phyloP scores from a whole-genome alignment of 2,888 invertebrate genomes.

The Drosophila emarginata region DNA sequence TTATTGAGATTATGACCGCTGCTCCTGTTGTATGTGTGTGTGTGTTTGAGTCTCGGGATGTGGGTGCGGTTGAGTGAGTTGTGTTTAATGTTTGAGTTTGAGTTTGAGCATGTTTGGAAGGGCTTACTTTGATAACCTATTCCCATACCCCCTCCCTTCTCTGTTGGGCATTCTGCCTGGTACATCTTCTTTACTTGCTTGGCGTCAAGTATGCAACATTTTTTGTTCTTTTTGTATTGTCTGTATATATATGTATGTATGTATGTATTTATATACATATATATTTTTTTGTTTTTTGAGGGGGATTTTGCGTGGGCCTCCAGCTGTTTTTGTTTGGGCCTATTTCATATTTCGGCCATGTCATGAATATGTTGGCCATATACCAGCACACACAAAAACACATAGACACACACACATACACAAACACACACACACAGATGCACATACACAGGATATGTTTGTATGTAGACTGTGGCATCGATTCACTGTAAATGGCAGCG shows the following conservation, averaged over 20 bases:
- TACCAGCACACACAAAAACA: conserved; percentile 27
- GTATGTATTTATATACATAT: conserved; percentile 22
- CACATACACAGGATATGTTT: conserved; percentile 10
- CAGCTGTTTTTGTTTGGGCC: conserved; percentile 45
- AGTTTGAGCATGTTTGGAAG: conserved; percentile 21
- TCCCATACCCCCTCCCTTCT: background rate
- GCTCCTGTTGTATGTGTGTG: conserved; percentile 14
- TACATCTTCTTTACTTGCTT: conserved; percentile 19
- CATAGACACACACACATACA: conserved; percentile 23
- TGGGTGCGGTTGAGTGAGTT: conserved; percentile 71
- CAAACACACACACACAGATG: conserved; percentile 6
- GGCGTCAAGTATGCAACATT: conserved; percentile 3
- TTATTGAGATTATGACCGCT: conserved; percentile 13
- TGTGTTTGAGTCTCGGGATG: conserved; percentile 27
- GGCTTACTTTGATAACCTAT: conserved; percentile 11
- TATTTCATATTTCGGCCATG: conserved; percentile 57
- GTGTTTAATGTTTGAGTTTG: conserved; percentile 14
- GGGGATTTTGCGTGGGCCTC: conserved; percentile 30
- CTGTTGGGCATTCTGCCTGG: conserved; percentile 30
- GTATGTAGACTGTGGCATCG: conserved; percentile 31
- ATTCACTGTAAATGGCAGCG: conserved; percentile 63
- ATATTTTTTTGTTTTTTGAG: background rate
- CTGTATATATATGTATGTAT: conserved; percentile 21
- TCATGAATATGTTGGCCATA: conserved; percentile 67
- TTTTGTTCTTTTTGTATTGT: conserved; percentile 6